Evolutionary conservation across 2,888 invertebrate genomes (phyloP), one percentile per base, ranked within the genome.

Genomic region (Chloroclysta siterata): DNA sequence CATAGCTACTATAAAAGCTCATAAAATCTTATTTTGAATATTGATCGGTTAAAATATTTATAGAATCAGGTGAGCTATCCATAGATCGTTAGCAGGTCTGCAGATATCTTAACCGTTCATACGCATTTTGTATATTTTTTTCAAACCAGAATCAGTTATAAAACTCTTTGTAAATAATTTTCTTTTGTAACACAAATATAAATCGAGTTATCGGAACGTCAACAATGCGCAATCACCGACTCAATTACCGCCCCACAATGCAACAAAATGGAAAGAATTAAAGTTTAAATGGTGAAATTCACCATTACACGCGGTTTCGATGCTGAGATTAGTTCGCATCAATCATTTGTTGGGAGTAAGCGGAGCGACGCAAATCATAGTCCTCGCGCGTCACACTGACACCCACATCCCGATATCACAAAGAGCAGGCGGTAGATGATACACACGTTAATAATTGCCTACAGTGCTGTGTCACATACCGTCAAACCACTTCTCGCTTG

Each of bases 301-400:
- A 78, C 79, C 83, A 84, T 88, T 87, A 88, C 84, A 75, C 73
- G 84, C 83, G 79, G 79, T 82, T 83, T 81, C 75, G 85, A 83
- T 85, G 77, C 82, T 75, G 75, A 89, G 90, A 89, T 90, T 89
- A 85, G 85, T 80, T 73, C 72, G 72, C 85, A 85, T 87, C 87
- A 87, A 84, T 89, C 87, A 85, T 88, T 87, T 88, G 90, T 88
- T 78, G 81, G 73, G 72, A 70, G 87, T 87, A 87, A 89, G 85
- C 90, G 87, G 83, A 90, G 80, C 92, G 86, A 87, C 80, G 86
- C 85, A 91, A 93, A 93, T 92, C 90, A 93, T 90, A 92, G 92
- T 89, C 83, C 79, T 80, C 77, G 75, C 83, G 79, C 84, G 85
- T 90, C 90, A 88, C 77, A 68, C 79, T 87, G 91, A 90, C 90